A percentile compares a stretch with the other conserved stretches of the same genome.
These are phyloP conservation scores for Diachasmimorpha longicaudata DNA, from an alignment of 1,140 invertebrate genomes.

Conservation along the genomic window DNA sequence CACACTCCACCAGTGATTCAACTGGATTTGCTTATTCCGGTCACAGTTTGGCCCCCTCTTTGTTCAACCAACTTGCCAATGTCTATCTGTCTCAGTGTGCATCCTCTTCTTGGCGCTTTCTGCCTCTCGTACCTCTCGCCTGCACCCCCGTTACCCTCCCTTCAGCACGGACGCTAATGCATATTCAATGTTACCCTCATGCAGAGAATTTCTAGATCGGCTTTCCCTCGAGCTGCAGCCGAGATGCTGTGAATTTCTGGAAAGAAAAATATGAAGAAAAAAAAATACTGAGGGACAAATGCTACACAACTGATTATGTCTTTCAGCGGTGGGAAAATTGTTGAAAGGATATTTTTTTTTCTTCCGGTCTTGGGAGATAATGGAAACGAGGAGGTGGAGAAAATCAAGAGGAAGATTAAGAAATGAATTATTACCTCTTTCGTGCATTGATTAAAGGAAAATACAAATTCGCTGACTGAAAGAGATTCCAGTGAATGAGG, in stretches of 20 bases:
- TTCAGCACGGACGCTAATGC: conserved; percentile 50
- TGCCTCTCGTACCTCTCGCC: conserved; percentile 17
- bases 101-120: neutral
- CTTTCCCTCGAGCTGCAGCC: neutral
- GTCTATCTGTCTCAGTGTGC: neutral
- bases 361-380: neutral
- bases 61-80: conserved; percentile 36
- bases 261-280: neutral
- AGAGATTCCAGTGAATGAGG: conserved; percentile 1
- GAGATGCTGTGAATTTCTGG: neutral
- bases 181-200: conserved; percentile 56
- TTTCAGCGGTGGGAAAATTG: neutral
- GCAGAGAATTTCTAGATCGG: conserved; percentile 38
- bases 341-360: neutral
- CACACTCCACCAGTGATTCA: neutral
- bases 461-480: neutral
- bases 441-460: conserved; percentile 3
- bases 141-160: conserved; percentile 40
- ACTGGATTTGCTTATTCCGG: conserved; percentile 52
- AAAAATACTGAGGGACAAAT: neutral
- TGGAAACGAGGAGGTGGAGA: neutral
- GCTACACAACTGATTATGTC: neutral
- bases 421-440: conserved; percentile 6
- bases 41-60: conserved; percentile 46
- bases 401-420: neutral